Conservation (phyloP, 2,888 invertebrate genomes). For the Eurytoma californica region DNA sequence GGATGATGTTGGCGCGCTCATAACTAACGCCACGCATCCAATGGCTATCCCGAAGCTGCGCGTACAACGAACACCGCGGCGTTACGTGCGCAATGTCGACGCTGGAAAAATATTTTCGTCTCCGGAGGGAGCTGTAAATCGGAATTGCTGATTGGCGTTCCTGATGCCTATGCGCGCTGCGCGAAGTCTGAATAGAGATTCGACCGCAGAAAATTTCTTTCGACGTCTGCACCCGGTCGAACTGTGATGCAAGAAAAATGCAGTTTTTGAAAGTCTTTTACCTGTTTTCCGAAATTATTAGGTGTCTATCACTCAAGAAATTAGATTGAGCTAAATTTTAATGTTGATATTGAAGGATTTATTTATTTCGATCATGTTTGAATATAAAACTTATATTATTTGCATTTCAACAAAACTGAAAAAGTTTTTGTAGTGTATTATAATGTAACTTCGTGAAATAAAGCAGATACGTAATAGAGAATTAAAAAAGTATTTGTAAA, state of each 20-base stretch:
- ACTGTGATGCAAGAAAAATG: neutral
- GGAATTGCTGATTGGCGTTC: constrained; percentile 57
- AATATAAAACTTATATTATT: too few relatives aligned
- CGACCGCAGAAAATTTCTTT: neutral
- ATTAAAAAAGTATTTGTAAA: too few relatives aligned
- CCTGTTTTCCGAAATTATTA: too few relatives aligned
- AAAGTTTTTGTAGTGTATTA: too few relatives aligned
- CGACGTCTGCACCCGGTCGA: neutral
- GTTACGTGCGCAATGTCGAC: constrained; percentile 17
- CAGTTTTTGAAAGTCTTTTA: too few relatives aligned
- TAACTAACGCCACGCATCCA: constrained; percentile 47
- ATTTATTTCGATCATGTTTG: too few relatives aligned
- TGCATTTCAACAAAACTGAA: too few relatives aligned
- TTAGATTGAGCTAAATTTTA: too few relatives aligned
- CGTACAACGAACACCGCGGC: neutral
- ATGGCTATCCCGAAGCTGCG: neutral
- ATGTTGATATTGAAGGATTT: too few relatives aligned
- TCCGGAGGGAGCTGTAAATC: constrained; percentile 41
- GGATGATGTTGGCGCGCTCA: constrained; percentile 49
- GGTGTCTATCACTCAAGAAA: too few relatives aligned
- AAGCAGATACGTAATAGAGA: too few relatives aligned
- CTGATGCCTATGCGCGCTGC: neutral
- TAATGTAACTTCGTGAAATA: too few relatives aligned
- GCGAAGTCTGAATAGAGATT: neutral
- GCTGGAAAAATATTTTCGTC: constrained; percentile 38